Base-by-base conservation (phyloP, 2,888 invertebrate species). In the Rhynchonema sp. region DNA sequence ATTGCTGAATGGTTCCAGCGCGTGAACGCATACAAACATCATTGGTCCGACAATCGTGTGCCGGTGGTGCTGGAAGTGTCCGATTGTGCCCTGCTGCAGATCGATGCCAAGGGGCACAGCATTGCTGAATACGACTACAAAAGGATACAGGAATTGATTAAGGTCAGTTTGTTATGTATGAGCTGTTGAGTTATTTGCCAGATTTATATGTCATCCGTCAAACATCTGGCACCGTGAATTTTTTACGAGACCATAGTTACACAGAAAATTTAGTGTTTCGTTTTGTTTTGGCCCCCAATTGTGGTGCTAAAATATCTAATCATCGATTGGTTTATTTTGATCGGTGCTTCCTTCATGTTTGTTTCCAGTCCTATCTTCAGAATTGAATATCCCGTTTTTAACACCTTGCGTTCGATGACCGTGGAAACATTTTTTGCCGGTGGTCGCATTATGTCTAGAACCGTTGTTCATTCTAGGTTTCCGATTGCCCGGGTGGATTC, bases 31-130 rank as follows among this genome's bases (percentile, higher is more conserved):
- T 87, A 85, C 75, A 96, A 98, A 77, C 85, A 88, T 72, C 92
- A 94, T 71, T 98, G 96, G 94, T 89, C 91, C 56, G 91, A 91
- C 59, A 86, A 85, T 46, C 82, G 86, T 63, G 79, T 91, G 53
- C 88, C 90, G 0, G 82, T 89, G 25, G 82, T 86, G 28, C 77
- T 98, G 62, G 90, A 92, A 79, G 85, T 92, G 1, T 87, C 87
- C n/a, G 85, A 87, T 0, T 86, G 85, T 73, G 86, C 89, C 30
- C 75, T 98, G 60, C 87, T 92, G 73, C 96, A 96, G 75, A 75
- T 89, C 61, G 89, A 94, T 75, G 85, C 87, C 17, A 55, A 56
- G 17, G 59, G 53, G 0, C 52, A 56, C 17, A 30, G 65, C 6
- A 27, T 69, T 46, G 63, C 66, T 25, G n/a, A 57, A 25, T 89